Base-by-base conservation (phyloP, 1,140 invertebrate genomes). In the Pachypeltis micranthus region DNA sequence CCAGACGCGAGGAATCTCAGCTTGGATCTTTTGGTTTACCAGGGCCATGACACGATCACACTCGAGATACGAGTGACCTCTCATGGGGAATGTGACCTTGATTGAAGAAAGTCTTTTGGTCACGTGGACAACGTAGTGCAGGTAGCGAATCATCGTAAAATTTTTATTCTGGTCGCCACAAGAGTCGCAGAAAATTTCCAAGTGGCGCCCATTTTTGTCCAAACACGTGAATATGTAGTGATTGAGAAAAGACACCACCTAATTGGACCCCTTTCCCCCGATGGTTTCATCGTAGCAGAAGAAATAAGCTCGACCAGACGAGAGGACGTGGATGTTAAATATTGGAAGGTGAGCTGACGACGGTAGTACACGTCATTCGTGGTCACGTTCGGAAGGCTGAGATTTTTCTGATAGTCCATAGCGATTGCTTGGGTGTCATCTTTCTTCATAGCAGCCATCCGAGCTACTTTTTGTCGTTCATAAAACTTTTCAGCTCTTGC, bases 301-400 rank as follows among this genome's bases (percentile, higher is more conserved):
- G 34, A 67, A 69, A 29, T 63, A 29, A 25, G 63, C 24, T 24
- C 44, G 3, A 26, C 21, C 12, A 58, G 44, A 29, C 19, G 67
- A 65, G 4, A 66, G 31, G 23, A 63, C 29, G 44, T 66, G 63
- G 21, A 67, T 62, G 54, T 69, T 69, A 24, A 69, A 69, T 27
- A 14, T 29, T 55, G 47, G 28, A 69, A 65, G 28, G 16, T 64
- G 1, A 69, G 47, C 56, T 69, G 66, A 24, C 66, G 34, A 23
- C 54, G 51, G 39, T 69, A 69, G 29, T 69, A 69, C 1, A 69
- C 54, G 28, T 68, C 64, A 56, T 67, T 67, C 2, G 66, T 67
- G 24, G 59, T 62, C 7, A 63, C 16, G 59, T 59, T 59, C 12
- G 55, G 62, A 1, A 16, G 39, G 19, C 59, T 59, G 28, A 69